Percentiles rank a stretch among this genome's conserved stretches.
These are phyloP conservation scores for Lepidocolaptes lacrymiger DNA, from an alignment of 2,797 vertebrate species.

Conservation along the genomic window DNA sequence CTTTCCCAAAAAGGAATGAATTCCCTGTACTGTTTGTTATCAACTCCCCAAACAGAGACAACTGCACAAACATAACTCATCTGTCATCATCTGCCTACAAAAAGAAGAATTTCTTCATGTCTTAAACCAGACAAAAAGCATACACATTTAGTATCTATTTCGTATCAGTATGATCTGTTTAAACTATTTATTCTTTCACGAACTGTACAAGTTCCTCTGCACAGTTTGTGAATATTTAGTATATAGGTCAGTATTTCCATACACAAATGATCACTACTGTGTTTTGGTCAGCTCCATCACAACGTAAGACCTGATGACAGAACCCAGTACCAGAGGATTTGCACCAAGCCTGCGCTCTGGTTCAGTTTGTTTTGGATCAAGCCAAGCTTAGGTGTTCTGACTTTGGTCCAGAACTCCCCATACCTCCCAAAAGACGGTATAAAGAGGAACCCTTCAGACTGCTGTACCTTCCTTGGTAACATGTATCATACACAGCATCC, in stretches of 20 bases:
- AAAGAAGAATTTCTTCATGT: background rate
- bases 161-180: background rate
- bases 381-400: background rate
- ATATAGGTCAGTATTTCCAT: background rate
- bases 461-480: background rate
- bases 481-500: background rate
- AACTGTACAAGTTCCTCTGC: background rate
- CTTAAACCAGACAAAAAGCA: background rate
- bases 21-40: background rate
- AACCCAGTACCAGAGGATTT: background rate
- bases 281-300: background rate
- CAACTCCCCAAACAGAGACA: background rate
- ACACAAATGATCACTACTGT: background rate
- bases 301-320: background rate
- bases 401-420: background rate
- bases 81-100: background rate
- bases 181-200: background rate
- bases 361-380: background rate
- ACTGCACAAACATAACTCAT: background rate
- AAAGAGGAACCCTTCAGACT: background rate
- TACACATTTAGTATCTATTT: background rate
- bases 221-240: background rate
- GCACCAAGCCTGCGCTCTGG: background rate
- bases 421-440: background rate
- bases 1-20: background rate